A percentile compares a stretch with the other conserved stretches of the same genome.
Conservation (phyloP, 2,113 vertebrate genomes). For the Pelodiscus sinensis region DNA sequence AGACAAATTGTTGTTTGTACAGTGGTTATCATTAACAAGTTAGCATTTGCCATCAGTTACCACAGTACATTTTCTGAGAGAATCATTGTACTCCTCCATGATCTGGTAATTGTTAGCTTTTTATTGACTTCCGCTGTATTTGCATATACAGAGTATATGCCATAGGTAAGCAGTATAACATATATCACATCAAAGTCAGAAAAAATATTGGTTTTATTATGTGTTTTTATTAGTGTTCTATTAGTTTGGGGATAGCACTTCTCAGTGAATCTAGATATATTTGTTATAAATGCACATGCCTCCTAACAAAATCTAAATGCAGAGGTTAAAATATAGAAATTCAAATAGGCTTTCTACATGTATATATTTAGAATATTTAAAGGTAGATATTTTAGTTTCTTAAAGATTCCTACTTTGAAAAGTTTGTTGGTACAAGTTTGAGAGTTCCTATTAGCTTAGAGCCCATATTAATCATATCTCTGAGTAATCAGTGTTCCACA, state of each 20-base stretch:
- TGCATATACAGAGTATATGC: not conserved
- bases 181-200: not conserved
- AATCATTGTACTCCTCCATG: not conserved
- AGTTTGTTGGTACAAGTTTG: not conserved
- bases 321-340: not conserved
- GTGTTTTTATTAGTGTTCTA: not conserved
- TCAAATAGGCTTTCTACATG: not conserved
- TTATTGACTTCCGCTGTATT: not conserved
- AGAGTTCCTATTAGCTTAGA: not conserved
- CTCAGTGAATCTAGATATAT: not conserved
- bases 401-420: not conserved
- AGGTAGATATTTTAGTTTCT: not conserved
- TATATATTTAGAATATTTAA: rapidly evolving
- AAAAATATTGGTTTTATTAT: not conserved
- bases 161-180: not conserved
- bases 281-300: rapidly evolving
- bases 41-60: not conserved
- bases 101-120: not conserved
- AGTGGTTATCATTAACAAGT: not conserved
- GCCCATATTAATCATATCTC: not conserved
- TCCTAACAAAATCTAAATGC: not conserved
- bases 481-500: not conserved
- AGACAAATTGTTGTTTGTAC: not conserved
- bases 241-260: not conserved
- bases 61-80: not conserved